A percentile compares a stretch with the other conserved stretches of the same genome.
These are phyloP conservation scores for Epinotia ramella DNA, from an alignment of 2,888 invertebrate species.

Conservation along the genomic window DNA sequence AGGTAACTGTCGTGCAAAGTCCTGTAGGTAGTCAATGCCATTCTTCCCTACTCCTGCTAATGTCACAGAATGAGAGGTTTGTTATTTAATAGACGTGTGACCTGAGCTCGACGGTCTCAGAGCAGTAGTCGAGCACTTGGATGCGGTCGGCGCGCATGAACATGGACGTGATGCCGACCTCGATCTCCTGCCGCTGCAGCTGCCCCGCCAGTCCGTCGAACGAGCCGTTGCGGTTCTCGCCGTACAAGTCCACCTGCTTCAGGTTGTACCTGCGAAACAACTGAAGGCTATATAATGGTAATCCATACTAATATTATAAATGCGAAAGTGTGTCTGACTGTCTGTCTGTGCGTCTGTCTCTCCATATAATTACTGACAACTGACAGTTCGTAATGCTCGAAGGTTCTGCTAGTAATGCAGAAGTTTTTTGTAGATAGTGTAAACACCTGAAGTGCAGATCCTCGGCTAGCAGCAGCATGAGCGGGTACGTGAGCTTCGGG, in stretches of 20 bases:
- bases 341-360: too few relatives aligned
- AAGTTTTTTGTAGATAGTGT: neutral
- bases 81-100: conserved; percentile 1
- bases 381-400: neutral
- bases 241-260: conserved; percentile 76
- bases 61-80: too few relatives aligned
- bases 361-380: too few relatives aligned
- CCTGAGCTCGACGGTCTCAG: conserved; percentile 60
- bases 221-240: conserved; percentile 83
- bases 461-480: conserved; percentile 68
- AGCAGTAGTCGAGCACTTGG: conserved; percentile 78
- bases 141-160: conserved; percentile 86
- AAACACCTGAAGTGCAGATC: conserved; percentile 68
- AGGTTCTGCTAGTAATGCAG: neutral
- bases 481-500: conserved; percentile 73
- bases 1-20: neutral
- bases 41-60: too few relatives aligned
- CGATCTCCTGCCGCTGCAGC: conserved; percentile 82
- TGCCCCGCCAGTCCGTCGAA: conserved; percentile 85
- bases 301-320: too few relatives aligned
- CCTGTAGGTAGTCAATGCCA: too few relatives aligned
- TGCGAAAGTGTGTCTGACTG: too few relatives aligned
- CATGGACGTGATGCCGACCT: conserved; percentile 79
- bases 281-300: too few relatives aligned
- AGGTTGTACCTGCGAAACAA: conserved; percentile 60